Evolutionary conservation across 2,113 vertebrate species (phyloP), one percentile per base, ranked within the genome.

Genomic region (Leucoraja erinaceus): DNA sequence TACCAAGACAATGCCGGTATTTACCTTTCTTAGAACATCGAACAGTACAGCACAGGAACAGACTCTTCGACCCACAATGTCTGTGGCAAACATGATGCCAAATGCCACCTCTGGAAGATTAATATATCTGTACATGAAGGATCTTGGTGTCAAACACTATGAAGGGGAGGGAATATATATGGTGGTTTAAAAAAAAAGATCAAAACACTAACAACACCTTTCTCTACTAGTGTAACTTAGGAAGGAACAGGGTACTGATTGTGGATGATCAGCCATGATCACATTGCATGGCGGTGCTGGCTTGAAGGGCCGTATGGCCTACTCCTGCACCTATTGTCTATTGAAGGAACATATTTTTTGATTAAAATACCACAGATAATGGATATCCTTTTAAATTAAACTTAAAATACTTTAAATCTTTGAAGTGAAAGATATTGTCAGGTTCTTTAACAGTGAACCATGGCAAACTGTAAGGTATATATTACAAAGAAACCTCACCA

Each of bases 301-400:
- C 38, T 47, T 47, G 38, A 47, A 47, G 38, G 38, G 38, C 38
- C 38, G 38, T 47, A 47, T 3, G 38, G 38, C 38, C 38, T 47
- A 47, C 38, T 47, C 38, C 38, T 47, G 38, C 38, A 47, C 38
- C 38, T 47, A 47, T 47, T 47, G 38, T 47, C 38, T 3, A 47
- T 47, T 47, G 25, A 86, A 31, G 59, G 12, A 86, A 86, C 63
- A 59, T 11, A 16, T n/a, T 59, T n/a, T n/a, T n/a, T 63, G 83
- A 84, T 86, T 61, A 84, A 84, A 84, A 84, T 56, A 61, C 54
- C 54, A 61, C 25, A 86, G 83, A 63, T 63, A 86, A 86, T 86
- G 83, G 83, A 63, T 86, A 86, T 31, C 8, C 56, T n/a, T 84
- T 84, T 61, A 86, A 86, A 86, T 28, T 11, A 86, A 86, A 86